A percentile compares a stretch with the other conserved stretches of the same genome.
Conservation (phyloP, 1,140 invertebrate genomes). For the Coenobita brevimanus region DNA sequence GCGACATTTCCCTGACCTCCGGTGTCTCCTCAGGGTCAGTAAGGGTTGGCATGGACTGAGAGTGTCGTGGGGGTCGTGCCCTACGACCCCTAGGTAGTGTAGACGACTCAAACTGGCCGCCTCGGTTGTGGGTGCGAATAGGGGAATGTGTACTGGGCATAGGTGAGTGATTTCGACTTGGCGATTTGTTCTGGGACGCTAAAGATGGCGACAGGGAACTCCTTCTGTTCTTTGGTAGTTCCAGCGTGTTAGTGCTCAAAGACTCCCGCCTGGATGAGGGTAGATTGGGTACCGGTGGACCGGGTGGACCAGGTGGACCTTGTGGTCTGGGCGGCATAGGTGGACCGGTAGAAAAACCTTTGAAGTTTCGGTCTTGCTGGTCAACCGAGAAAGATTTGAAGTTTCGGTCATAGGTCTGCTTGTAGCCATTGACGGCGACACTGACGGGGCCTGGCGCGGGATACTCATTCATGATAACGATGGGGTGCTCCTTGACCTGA, state of each 20-base stretch:
- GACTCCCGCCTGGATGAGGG: constrained; percentile 16
- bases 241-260: neutral
- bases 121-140: neutral
- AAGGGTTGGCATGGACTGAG: constrained; percentile 43
- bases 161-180: neutral
- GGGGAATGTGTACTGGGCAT: neutral
- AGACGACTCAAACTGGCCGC: neutral
- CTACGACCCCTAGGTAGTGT: constrained; percentile 28
- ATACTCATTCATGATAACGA: constrained; percentile 58
- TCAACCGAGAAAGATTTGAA: constrained; percentile 11
- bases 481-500: constrained; percentile 17
- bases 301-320: constrained; percentile 23
- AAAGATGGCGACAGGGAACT: neutral
- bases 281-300: constrained; percentile 23
- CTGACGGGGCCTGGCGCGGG: constrained; percentile 38
- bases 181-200: neutral
- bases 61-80: constrained; percentile 18
- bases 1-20: neutral
- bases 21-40: neutral
- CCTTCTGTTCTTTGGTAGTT: constrained; percentile 4
- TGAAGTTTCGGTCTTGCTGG: constrained; percentile 10
- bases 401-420: constrained; percentile 11
- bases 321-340: neutral
- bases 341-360: neutral
- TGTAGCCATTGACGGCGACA: constrained; percentile 37